phyloP scores from a whole-genome alignment of 2,113 vertebrate species.

The Eolophus roseicapilla region DNA sequence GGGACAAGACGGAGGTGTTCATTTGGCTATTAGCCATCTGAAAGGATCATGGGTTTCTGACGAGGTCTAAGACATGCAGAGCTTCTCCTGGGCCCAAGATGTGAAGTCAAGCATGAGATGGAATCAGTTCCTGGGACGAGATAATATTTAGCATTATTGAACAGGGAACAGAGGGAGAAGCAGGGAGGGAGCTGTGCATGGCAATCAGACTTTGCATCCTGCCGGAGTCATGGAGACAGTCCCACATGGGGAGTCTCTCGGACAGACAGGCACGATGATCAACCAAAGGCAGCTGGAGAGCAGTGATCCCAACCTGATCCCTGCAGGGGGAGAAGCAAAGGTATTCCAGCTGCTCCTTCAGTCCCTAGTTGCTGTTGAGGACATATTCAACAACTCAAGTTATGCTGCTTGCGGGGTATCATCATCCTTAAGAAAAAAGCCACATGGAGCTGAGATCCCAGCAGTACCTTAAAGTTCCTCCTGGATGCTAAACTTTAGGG shows the following conservation, averaged over 20 bases:
- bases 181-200: rapidly evolving
- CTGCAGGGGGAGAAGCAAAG: not conserved
- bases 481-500: not conserved
- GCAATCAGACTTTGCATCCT: not conserved
- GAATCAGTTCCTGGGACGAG: not conserved
- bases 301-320: not conserved
- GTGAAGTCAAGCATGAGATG: not conserved
- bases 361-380: not conserved
- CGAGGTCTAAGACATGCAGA: not conserved
- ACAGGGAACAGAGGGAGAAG: rapidly evolving
- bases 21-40: not conserved
- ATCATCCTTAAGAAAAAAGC: not conserved
- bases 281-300: not conserved
- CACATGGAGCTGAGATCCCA: not conserved
- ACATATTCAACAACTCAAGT: not conserved
- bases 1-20: rapidly evolving
- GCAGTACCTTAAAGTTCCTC: not conserved
- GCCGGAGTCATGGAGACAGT: not conserved
- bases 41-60: not conserved
- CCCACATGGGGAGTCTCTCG: not conserved
- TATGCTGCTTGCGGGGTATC: rapidly evolving
- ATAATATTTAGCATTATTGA: not conserved
- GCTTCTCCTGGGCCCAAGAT: not conserved
- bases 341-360: not conserved
- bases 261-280: rapidly evolving